Evolutionary conservation across 30 jellyfish, hydroid and myxozoan genomes (phyloP).

Genomic region (Turritopsis dohrnii): DNA sequence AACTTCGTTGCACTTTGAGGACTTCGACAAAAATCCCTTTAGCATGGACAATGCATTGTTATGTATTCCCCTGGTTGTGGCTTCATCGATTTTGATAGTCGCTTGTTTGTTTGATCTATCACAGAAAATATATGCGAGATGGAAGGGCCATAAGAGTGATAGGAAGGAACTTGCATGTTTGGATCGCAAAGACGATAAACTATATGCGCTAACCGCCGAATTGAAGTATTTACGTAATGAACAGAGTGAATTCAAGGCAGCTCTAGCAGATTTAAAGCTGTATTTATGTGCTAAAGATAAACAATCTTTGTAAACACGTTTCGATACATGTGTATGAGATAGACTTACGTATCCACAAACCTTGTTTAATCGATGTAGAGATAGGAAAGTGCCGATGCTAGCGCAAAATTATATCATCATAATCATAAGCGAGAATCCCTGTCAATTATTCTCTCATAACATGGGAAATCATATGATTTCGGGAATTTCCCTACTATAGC

Average conservation of each 20-base stretch:
- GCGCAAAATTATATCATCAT: no score
- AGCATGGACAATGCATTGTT: neutral
- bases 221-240: neutral
- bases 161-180: no score
- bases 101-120: neutral
- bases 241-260: neutral
- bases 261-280: neutral
- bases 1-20: neutral
- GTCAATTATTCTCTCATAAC: no score
- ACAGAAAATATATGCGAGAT: neutral
- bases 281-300: neutral
- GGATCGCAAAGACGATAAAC: neutral
- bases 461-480: no score
- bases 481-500: no score
- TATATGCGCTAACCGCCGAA: neutral
- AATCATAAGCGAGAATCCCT: no score
- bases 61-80: neutral
- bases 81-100: neutral
- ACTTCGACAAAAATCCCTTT: neutral
- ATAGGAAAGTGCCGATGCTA: no score
- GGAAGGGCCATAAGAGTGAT: neutral
- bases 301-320: neutral
- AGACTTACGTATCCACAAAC: no score
- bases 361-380: no score
- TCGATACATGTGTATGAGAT: no score